These are phyloP conservation scores for Cichlasoma orientale DNA, from an alignment of 2,797 vertebrate species.

Conservation along the genomic window DNA sequence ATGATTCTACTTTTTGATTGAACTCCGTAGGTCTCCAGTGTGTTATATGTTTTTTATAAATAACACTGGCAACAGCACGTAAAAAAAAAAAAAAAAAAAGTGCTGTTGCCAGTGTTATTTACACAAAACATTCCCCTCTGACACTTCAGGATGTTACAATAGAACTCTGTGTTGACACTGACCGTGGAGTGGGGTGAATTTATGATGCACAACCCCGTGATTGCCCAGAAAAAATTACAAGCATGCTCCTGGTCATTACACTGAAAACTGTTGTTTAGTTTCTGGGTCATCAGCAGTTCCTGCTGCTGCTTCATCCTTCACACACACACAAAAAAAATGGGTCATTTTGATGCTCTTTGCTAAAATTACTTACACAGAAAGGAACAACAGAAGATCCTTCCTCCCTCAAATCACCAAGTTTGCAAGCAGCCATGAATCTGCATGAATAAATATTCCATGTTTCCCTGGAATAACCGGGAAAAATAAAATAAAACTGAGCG, in stretches of 20 bases:
- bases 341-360: constrained; percentile 15
- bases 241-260: background rate
- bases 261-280: background rate
- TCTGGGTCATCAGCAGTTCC: background rate
- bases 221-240: background rate
- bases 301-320: background rate
- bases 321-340: background rate
- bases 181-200: background rate
- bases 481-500: background rate
- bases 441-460: background rate
- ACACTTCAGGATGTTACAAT: background rate
- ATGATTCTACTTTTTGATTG: background rate
- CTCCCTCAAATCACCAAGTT: constrained; percentile 17
- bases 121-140: background rate
- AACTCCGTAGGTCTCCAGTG: background rate
- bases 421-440: background rate
- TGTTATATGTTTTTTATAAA: too few relatives aligned
- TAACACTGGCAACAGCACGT: too few relatives aligned
- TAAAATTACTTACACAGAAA: constrained; percentile 10
- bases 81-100: too few relatives aligned
- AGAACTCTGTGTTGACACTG: background rate
- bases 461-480: background rate
- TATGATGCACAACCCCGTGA: background rate
- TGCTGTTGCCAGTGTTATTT: background rate
- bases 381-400: constrained; percentile 12